Conservation (phyloP, 1,140 invertebrate genomes). For the Maconellicoccus hirsutus region DNA sequence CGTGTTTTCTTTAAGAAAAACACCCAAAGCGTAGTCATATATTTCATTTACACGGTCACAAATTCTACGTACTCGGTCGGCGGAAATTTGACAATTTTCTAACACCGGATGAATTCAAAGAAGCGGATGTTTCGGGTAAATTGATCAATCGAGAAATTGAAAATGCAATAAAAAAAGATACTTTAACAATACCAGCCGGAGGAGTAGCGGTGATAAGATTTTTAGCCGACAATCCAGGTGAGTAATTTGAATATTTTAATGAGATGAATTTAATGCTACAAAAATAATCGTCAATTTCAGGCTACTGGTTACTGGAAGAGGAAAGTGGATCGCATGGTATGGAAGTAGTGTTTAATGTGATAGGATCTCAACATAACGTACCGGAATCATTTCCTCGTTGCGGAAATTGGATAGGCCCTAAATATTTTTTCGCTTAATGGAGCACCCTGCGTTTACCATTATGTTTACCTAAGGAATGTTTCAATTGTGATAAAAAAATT, state of each 20-base stretch:
- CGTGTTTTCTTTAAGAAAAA: not conserved
- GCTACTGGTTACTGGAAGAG: not conserved
- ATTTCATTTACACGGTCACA: constrained; percentile 11
- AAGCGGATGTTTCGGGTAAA: not conserved
- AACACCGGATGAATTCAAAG: not conserved
- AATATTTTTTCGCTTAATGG: constrained; percentile 4
- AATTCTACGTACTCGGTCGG: not conserved
- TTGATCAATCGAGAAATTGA: not conserved
- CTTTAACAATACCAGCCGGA: not conserved
- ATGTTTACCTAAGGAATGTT: not conserved
- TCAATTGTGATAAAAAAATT: not conserved
- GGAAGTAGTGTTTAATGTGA: not conserved
- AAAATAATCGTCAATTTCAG: not conserved
- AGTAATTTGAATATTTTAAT: not conserved
- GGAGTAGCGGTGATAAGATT: not conserved
- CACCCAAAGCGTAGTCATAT: not conserved
- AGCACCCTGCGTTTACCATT: not conserved
- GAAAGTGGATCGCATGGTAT: not conserved
- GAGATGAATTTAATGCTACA: not conserved
- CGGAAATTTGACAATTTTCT: not conserved
- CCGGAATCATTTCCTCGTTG: not conserved
- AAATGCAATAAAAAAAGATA: not conserved
- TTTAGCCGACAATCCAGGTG: not conserved
- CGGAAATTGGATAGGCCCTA: constrained; percentile 7
- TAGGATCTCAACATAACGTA: not conserved